Conservation (phyloP, 2,113 vertebrate genomes). For the Camelus bactrianus region DNA sequence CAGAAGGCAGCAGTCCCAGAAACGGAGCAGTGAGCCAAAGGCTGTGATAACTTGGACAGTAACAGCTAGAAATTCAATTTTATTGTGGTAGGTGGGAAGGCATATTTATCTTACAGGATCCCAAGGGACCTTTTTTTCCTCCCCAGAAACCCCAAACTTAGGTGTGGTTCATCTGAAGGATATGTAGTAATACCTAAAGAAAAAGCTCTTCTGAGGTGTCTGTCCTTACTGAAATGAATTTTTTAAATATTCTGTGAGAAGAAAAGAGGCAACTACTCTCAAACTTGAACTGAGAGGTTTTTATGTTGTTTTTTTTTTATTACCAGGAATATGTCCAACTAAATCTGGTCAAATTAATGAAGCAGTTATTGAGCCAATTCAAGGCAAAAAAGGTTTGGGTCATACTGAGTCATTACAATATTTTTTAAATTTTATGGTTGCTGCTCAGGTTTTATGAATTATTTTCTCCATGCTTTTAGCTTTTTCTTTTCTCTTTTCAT, state of each 20-base stretch:
- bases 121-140: not conserved
- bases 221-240: not conserved
- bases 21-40: not conserved
- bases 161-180: not conserved
- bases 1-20: not conserved
- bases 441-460: not conserved
- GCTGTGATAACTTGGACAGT: not conserved
- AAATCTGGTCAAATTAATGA: not conserved
- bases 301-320: not conserved
- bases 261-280: not conserved
- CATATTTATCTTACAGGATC: not conserved
- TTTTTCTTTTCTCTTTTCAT: not conserved
- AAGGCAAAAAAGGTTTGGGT: not conserved
- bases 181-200: not conserved
- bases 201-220: not conserved
- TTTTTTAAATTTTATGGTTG: not conserved
- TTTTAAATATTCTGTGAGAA: not conserved
- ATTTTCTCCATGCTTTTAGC: not conserved
- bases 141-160: not conserved
- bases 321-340: not conserved
- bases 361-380: not conserved
- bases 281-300: conserved; percentile 41
- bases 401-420: not conserved
- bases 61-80: not conserved
- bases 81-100: fast-evolving